Conservation (phyloP, 2,888 invertebrate genomes). For the Lasioglossum figueresi region DNA sequence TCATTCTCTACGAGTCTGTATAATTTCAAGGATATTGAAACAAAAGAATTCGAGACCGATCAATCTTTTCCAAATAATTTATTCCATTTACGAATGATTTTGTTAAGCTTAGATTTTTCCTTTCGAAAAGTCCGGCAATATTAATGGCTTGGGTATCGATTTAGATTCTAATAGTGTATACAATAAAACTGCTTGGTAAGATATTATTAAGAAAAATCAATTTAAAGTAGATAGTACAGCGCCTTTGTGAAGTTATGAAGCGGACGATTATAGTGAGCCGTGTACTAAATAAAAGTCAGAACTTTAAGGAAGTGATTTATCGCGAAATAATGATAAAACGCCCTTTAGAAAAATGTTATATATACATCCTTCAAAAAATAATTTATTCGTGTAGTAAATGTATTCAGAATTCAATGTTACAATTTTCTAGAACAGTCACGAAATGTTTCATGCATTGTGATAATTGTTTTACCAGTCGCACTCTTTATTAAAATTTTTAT, state of each 20-base stretch:
- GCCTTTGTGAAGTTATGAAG: background rate
- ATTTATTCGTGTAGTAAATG: background rate
- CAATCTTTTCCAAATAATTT: background rate
- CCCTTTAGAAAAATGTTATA: background rate
- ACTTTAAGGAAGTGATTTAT: background rate
- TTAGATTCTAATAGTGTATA: background rate
- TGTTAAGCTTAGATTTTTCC: too few relatives aligned
- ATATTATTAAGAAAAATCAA: conserved; percentile 1
- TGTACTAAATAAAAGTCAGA: background rate
- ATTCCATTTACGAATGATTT: background rate
- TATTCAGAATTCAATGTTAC: background rate
- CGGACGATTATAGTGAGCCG: background rate
- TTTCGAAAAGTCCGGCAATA: background rate
- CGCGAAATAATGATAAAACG: background rate
- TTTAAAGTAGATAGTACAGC: background rate
- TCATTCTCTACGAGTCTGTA: too few relatives aligned
- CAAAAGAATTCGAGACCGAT: too few relatives aligned
- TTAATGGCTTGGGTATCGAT: background rate
- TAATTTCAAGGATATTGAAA: too few relatives aligned
- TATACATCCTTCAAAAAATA: background rate
- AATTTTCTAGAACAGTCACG: background rate
- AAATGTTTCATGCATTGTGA: background rate
- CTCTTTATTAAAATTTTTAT: background rate
- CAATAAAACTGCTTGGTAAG: background rate
- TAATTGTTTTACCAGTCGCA: background rate